Conservation (phyloP, 2,113 vertebrate species). For the Megaceryle torquata region DNA sequence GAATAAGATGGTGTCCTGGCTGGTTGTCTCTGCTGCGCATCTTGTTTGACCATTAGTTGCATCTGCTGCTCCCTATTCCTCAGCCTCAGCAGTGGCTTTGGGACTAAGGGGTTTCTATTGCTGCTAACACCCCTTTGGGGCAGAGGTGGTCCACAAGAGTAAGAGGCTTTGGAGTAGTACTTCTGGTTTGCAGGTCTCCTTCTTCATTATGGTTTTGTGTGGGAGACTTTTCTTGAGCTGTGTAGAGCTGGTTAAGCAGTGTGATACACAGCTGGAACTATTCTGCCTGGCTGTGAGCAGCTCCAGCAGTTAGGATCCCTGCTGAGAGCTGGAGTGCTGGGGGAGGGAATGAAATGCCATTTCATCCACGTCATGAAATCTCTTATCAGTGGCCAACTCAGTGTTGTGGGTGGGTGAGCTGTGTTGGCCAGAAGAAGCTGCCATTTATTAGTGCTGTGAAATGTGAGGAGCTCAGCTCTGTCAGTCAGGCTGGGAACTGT, state of each 20-base stretch:
- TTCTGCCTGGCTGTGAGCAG: slow-evolving; percentile 7
- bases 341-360: slow-evolving; percentile 44
- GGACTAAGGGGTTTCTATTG: not conserved
- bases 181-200: not conserved
- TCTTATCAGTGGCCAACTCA: slow-evolving; percentile 36
- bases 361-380: slow-evolving; percentile 41
- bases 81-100: not conserved
- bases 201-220: not conserved
- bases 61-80: not conserved
- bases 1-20: not conserved
- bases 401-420: slow-evolving; percentile 15
- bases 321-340: slow-evolving; percentile 29
- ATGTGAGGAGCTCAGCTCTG: not conserved
- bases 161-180: not conserved
- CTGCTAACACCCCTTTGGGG: not conserved
- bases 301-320: slow-evolving; percentile 48
- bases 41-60: not conserved
- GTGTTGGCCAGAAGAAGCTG: not conserved
- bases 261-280: slow-evolving; percentile 17
- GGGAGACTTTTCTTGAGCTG: not conserved
- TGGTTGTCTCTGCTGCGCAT: not conserved
- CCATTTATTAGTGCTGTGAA: slow-evolving; percentile 19
- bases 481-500: not conserved
- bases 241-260: not conserved
- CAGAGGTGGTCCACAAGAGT: not conserved